Percentiles rank a stretch among this genome's conserved stretches.
Conservation (phyloP, 2,888 invertebrate species). For the Folsomia manolachei region DNA sequence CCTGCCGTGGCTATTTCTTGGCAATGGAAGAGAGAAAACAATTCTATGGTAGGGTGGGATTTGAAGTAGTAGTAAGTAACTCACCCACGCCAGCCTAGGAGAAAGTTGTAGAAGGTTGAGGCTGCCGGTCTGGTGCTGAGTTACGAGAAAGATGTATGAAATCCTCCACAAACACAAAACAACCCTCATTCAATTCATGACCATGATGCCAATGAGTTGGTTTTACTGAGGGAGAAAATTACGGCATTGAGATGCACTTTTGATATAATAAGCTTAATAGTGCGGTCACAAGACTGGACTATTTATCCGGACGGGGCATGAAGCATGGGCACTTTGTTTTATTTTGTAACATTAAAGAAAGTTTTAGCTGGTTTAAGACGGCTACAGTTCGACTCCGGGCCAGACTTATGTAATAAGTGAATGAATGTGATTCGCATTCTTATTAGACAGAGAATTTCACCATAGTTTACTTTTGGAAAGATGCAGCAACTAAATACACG, state of each 20-base stretch:
- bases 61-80: too few relatives aligned
- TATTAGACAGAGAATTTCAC: background rate
- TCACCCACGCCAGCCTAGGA: too few relatives aligned
- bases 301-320: too few relatives aligned
- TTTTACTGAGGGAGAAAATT: background rate
- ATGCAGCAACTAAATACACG: background rate
- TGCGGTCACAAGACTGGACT: too few relatives aligned
- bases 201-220: background rate
- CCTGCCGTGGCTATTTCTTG: too few relatives aligned
- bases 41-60: background rate
- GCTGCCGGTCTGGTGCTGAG: background rate
- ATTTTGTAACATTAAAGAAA: too few relatives aligned
- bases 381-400: background rate
- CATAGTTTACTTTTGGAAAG: background rate
- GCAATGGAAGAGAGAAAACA: background rate
- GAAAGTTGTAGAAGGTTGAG: too few relatives aligned
- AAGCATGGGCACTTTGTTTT: too few relatives aligned
- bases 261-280: slow-evolving; percentile 20
- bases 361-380: too few relatives aligned
- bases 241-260: slow-evolving; percentile 15
- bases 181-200: background rate
- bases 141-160: background rate
- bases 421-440: slow-evolving; percentile 17
- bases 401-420: slow-evolving; percentile 14
- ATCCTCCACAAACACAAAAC: background rate